Evolutionary conservation across 2,113 vertebrate genomes (phyloP).

Genomic region (Hypanus sabinus): DNA sequence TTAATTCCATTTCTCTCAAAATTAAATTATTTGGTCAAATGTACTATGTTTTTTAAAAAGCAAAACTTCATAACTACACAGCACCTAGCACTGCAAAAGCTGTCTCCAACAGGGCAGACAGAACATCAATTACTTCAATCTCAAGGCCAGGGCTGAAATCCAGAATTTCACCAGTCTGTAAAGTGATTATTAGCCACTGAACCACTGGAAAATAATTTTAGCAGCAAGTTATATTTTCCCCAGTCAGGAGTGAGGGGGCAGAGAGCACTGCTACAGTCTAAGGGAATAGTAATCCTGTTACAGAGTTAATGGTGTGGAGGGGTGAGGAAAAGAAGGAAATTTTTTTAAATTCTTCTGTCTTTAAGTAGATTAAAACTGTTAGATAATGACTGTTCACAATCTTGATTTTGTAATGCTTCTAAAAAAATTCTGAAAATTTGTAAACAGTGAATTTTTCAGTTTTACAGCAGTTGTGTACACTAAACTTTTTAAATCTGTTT

Average conservation of each 20-base stretch:
- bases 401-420: neutral
- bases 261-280: neutral
- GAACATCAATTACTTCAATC: neutral
- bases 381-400: neutral
- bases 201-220: neutral
- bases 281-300: conserved; percentile 6
- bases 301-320: neutral
- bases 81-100: neutral
- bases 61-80: neutral
- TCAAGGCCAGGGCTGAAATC: neutral
- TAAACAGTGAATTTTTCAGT: neutral
- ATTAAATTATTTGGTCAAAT: neutral
- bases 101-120: neutral
- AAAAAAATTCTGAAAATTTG: neutral
- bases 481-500: neutral
- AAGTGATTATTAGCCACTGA: neutral
- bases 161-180: neutral
- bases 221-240: neutral
- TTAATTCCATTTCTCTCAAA: neutral
- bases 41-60: neutral
- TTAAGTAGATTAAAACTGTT: neutral
- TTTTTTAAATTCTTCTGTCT: neutral
- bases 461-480: neutral
- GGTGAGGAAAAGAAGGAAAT: neutral
- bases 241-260: neutral